These are phyloP conservation scores for Himalopsyche japonica DNA, from an alignment of 2,888 invertebrate species.

Conservation along the genomic window DNA sequence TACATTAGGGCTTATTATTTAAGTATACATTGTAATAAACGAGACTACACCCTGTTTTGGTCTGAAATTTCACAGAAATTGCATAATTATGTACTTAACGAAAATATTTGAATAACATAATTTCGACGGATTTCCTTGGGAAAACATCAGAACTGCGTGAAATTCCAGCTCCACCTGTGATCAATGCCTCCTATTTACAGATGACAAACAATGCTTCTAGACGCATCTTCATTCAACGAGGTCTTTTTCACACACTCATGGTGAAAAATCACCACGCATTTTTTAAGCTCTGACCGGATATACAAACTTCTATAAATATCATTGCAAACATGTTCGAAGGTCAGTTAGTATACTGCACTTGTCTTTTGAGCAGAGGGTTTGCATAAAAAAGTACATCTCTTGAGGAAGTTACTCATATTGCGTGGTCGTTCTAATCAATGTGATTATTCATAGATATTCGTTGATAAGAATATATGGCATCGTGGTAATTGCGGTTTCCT, in stretches of 20 bases:
- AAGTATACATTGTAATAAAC: no score
- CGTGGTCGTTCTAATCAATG: background rate
- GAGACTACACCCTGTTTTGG: no score
- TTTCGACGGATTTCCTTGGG: background rate
- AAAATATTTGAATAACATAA: background rate
- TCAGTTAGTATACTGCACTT: background rate
- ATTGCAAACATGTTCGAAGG: background rate
- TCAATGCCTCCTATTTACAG: background rate
- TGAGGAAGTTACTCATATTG: background rate
- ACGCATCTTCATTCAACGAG: background rate
- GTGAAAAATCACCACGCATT: background rate
- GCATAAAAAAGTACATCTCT: background rate
- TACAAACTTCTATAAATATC: background rate
- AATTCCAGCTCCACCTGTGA: background rate
- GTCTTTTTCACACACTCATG: background rate
- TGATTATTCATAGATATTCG: background rate
- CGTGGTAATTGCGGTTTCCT: background rate
- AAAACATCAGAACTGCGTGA: background rate
- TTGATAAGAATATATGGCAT: background rate
- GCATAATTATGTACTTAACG: background rate
- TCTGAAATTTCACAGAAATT: no score
- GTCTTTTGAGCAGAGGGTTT: background rate
- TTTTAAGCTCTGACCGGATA: background rate
- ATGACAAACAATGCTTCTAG: background rate
- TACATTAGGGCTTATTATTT: no score